Evolutionary conservation across 2,888 invertebrate genomes (phyloP).

Genomic region (Myopa testacea): DNA sequence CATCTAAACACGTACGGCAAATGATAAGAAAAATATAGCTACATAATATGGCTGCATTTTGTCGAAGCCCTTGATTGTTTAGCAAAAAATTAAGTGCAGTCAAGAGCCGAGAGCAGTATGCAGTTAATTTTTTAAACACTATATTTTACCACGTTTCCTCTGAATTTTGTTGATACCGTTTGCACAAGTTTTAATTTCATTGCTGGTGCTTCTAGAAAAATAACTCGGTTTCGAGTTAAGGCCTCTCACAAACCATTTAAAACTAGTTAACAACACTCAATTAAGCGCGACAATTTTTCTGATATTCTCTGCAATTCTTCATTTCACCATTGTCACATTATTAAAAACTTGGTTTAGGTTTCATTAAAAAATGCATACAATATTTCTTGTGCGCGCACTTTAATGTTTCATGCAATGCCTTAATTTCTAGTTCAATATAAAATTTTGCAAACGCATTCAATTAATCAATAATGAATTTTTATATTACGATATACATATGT

Average conservation of each 20-base stretch:
- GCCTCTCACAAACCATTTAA: not conserved
- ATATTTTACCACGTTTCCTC: not conserved
- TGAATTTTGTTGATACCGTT: slow-evolving; percentile 11
- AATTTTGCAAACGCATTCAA: not conserved
- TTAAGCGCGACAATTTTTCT: not conserved
- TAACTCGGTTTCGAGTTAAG: not conserved
- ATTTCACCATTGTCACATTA: not conserved
- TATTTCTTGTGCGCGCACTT: slow-evolving; percentile 2
- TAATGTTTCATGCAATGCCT: not conserved
- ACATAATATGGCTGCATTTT: not conserved
- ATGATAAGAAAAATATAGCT: slow-evolving; percentile 13
- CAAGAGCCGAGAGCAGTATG: not conserved
- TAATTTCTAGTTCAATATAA: not conserved
- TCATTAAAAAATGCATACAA: not conserved
- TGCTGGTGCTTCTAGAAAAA: not conserved
- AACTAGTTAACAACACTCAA: not conserved
- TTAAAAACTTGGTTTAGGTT: too few relatives aligned
- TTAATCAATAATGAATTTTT: not conserved
- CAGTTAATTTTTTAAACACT: slow-evolving; percentile 7
- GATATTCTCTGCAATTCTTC: not conserved
- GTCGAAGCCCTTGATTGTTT: not conserved
- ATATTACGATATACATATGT: not conserved
- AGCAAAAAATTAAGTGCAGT: too few relatives aligned
- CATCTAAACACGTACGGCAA: slow-evolving; percentile 73
- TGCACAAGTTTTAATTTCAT: slow-evolving; percentile 3